Evolutionary conservation across 2,113 vertebrate genomes (phyloP), one percentile per base, ranked within the genome.

Genomic region (Nothobranchius furzeri): DNA sequence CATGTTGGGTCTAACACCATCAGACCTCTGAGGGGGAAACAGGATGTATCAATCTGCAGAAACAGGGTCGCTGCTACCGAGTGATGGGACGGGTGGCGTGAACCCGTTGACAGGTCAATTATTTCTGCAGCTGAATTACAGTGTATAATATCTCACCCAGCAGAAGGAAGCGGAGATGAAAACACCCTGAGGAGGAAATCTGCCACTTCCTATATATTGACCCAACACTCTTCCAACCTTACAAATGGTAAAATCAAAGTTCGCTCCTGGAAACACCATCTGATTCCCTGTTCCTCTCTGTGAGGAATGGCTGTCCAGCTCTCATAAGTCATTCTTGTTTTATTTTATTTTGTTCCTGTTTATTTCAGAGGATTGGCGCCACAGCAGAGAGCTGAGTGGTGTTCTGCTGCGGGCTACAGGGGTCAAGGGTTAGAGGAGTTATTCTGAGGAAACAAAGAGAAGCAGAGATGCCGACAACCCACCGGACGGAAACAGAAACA

Each of bases 111-210:
- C 91, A 91, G 85, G 79, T 90, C 89, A 90, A 87, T 91, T 88
- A 91, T 85, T 91, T 85, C 86, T 67, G 54, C 50, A 52, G 74
- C 85, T 89, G 88, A 90, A 91, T 90, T 89, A 90, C 89, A 90
- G 83, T 79, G 17, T 83, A 83, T 87, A 83, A 89, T 83, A 85
- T 87, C 83, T 57, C 70, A 79, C 76, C 62, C 65, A 57, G 75
- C 79, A 76, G 80, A 73, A 30, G 63, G 60, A 49, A 79, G 79
- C 81, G 52, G 49, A 64, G 81, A 77, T 68, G 77, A 72, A 87
- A 82, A 89, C 79, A 78, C 75, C 87, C 87, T 11, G 9, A 40
- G 74, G 90, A 81, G 62, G 64, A 85, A 80, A 83, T 62, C 75
- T 70, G 69, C 71, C 67, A 68, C 83, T 60, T 89, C 71, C 76